These are phyloP conservation scores for Bemisia tabaci DNA, from an alignment of 1,140 invertebrate species.

Conservation along the genomic window DNA sequence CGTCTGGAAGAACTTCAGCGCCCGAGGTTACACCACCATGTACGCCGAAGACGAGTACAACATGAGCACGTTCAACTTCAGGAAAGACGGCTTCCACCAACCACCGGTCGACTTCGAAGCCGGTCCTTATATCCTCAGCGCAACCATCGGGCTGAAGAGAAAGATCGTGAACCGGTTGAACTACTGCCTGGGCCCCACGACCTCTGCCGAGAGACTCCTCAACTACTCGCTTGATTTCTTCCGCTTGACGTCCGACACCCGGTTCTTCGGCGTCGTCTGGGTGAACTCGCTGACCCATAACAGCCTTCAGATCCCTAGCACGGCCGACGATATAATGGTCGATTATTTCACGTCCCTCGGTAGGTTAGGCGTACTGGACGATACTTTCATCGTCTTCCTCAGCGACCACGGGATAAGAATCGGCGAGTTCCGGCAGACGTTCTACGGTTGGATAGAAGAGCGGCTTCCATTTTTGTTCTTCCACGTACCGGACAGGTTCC, in stretches of 20 bases:
- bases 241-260: slow-evolving; percentile 34
- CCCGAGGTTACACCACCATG: slow-evolving; percentile 52
- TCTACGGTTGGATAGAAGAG: slow-evolving; percentile 78
- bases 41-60: slow-evolving; percentile 61
- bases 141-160: slow-evolving; percentile 20
- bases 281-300: slow-evolving; percentile 62
- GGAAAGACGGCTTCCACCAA: slow-evolving; percentile 57
- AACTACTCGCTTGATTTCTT: slow-evolving; percentile 38
- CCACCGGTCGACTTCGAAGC: slow-evolving; percentile 65
- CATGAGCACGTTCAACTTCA: slow-evolving; percentile 69
- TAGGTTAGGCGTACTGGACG: slow-evolving; percentile 41
- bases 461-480: slow-evolving; percentile 65
- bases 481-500: slow-evolving; percentile 57
- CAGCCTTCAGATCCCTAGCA: slow-evolving; percentile 51
- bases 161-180: no score
- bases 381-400: slow-evolving; percentile 60
- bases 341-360: slow-evolving; percentile 43
- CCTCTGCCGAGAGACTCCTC: slow-evolving; percentile 21
- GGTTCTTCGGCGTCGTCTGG: slow-evolving; percentile 70
- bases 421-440: slow-evolving; percentile 61
- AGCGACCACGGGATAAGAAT: slow-evolving; percentile 90
- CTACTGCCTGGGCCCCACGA: slow-evolving; percentile 21
- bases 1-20: slow-evolving; percentile 60
- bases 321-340: slow-evolving; percentile 45
- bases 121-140: slow-evolving; percentile 52